Base-by-base conservation (phyloP, 2,888 invertebrate species). In the Tryphoninae sp. region DNA sequence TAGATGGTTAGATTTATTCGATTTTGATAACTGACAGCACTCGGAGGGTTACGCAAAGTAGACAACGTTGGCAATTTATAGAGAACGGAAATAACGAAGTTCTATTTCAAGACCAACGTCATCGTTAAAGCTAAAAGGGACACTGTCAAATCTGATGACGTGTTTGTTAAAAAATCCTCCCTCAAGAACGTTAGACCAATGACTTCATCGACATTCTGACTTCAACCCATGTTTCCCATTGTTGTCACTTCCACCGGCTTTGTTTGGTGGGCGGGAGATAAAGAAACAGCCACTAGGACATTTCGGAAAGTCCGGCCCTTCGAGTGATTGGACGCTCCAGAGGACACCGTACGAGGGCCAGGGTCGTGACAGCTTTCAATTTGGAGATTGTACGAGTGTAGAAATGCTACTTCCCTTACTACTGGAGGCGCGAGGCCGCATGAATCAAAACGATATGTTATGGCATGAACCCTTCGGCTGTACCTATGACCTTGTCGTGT, bases 331-430 rank as follows among this genome's bases (percentile, higher is more conserved):
- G 58, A 59, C 58, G 6, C 22, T n/a, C 59, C 6, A 51, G 6
- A 23, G 16, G 67, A 72, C 33, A 45, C 42, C 58, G 58, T 71
- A 45, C 19, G 11, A 13, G 26, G 45, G 33, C n/a, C n/a, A 64
- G 62, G 23, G 53, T 13, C 65, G 71, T 65, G 65, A 78, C 71
- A 65, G 72, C 49, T 71, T 82, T 82, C 82, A 84, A 82, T 82
- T 84, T 81, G 69, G 78, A 81, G 80, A 82, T 82, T 84, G 80
- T 26, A 59, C n/a, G 65, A 67, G 45, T 69, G 77, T 77, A 71
- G 67, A 82, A 81, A 78, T 82, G 49, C 19, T 19, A 19, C 19
- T 61, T 49, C 55, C 53, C 59, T 42, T 33, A 22, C 19, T 9
- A 45, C 72, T 59, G 49, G 33, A 33, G 0, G 33, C 33, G 33